These are phyloP conservation scores for Hypanus sabinus DNA, from an alignment of 2,113 vertebrate genomes.

Conservation along the genomic window DNA sequence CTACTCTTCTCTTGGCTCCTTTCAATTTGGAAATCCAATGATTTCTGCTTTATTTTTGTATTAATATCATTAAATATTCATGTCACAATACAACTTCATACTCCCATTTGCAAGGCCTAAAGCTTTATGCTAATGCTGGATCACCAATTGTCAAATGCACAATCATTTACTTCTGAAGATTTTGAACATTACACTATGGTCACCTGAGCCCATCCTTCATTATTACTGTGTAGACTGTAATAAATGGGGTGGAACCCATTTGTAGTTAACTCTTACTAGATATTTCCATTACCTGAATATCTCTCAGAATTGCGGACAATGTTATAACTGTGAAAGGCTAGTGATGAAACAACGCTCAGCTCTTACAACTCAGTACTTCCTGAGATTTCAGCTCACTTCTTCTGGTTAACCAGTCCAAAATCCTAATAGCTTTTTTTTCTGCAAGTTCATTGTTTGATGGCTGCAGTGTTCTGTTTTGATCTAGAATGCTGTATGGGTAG, in stretches of 20 bases:
- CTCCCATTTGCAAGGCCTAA: neutral
- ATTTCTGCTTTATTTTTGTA: neutral
- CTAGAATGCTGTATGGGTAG: neutral
- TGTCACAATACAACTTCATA: neutral
- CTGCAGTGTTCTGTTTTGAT: neutral
- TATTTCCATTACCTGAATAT: neutral
- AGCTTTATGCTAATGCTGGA: neutral
- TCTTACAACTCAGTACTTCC: neutral
- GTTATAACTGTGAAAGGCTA: neutral
- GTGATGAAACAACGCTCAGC: neutral
- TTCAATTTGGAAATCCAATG: neutral
- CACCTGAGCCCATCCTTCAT: too few species aligned
- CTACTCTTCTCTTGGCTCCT: neutral
- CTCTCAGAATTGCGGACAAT: neutral
- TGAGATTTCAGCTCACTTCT: neutral
- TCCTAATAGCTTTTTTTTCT: neutral
- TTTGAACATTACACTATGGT: neutral
- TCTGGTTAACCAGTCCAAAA: neutral
- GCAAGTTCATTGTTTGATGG: neutral
- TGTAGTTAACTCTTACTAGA: neutral
- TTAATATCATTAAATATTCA: neutral
- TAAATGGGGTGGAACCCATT: neutral
- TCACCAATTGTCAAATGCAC: neutral
- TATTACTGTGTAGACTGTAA: neutral
- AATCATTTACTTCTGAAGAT: neutral